Conservation (phyloP, 2,113 vertebrate genomes). For the Phalacrocorax aristotelis region DNA sequence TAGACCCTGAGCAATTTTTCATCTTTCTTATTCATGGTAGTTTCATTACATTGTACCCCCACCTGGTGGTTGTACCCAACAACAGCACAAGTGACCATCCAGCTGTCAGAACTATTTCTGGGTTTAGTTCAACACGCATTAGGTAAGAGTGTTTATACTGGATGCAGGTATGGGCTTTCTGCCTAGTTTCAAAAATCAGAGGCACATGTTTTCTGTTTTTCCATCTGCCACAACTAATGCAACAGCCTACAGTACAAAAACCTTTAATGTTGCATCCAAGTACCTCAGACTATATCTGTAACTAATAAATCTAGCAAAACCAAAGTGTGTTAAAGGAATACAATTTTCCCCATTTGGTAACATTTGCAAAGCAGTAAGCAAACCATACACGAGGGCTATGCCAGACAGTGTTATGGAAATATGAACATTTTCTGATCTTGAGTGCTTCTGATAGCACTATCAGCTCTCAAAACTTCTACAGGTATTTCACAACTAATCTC, state of each 20-base stretch:
- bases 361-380: too few species aligned
- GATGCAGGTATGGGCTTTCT: neutral
- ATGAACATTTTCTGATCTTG: accelerated
- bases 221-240: neutral
- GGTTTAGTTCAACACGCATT: neutral
- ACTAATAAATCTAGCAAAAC: neutral
- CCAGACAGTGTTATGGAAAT: accelerated
- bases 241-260: neutral
- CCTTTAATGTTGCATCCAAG: neutral
- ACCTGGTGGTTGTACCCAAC: slow-evolving; percentile 65
- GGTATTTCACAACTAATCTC: neutral
- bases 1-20: neutral
- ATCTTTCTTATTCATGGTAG: neutral
- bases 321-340: accelerated
- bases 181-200: neutral
- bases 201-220: neutral
- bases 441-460: accelerated
- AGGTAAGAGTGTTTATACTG: neutral
- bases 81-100: neutral
- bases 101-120: neutral
- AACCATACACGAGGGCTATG: accelerated
- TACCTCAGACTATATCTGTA: neutral
- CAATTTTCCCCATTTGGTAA: neutral
- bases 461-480: neutral
- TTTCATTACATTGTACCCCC: slow-evolving; percentile 67